A percentile compares a stretch with the other conserved stretches of the same genome.
phyloP scores from a whole-genome alignment of 2,888 invertebrate species.

The Polylopha cassiicola region DNA sequence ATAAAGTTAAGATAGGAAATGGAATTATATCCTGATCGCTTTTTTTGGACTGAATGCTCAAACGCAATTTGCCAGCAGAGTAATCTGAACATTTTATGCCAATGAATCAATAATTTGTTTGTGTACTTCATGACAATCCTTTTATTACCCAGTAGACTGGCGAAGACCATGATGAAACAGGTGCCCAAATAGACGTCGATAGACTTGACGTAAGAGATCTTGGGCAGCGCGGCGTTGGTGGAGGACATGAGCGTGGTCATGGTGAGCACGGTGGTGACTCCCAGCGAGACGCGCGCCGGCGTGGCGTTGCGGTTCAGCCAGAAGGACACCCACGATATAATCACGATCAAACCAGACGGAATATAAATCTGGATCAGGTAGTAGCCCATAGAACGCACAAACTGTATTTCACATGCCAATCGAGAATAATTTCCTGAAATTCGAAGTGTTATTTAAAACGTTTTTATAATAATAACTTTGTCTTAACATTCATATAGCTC shows the following conservation, averaged over 20 bases:
- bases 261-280: constrained; percentile 96
- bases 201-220: constrained; percentile 98
- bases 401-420: constrained; percentile 96
- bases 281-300: constrained; percentile 94
- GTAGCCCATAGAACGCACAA: constrained; percentile 98
- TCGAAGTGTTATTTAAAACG: too few relatives aligned
- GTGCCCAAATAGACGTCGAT: constrained; percentile 98
- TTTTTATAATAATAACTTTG: too few relatives aligned
- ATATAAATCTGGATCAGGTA: constrained; percentile 99
- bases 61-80: too few relatives aligned
- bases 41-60: too few relatives aligned
- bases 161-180: constrained; percentile 99
- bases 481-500: too few relatives aligned
- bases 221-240: constrained; percentile 96
- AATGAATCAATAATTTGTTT: too few relatives aligned
- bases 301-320: constrained; percentile 97
- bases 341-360: constrained; percentile 97
- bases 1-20: too few relatives aligned
- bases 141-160: constrained; percentile 91
- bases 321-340: constrained; percentile 98
- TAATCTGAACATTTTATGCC: too few relatives aligned
- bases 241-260: constrained; percentile 99
- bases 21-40: too few relatives aligned
- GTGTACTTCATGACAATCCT: constrained; percentile 37
- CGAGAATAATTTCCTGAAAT: constrained; percentile 95